These are phyloP conservation scores for Empidonax traillii DNA, from an alignment of 2,113 vertebrate species.

Conservation along the genomic window DNA sequence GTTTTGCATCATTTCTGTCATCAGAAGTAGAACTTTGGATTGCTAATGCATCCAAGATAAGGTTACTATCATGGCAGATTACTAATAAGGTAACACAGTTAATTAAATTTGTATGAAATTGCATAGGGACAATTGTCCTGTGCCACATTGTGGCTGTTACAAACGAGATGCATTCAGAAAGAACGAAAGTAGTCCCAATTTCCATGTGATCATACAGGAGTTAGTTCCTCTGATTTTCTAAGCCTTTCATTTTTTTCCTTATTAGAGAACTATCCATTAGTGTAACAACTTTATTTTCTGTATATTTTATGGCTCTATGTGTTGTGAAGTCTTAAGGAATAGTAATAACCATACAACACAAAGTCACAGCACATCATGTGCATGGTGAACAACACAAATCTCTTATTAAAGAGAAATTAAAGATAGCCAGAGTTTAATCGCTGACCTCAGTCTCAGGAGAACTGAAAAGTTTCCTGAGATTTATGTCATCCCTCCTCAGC, in stretches of 20 bases:
- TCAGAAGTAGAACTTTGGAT: neutral
- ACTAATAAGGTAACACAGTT: neutral
- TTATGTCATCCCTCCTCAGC: neutral
- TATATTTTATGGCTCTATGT: neutral
- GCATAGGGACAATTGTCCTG: neutral
- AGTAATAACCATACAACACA: neutral
- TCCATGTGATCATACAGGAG: rapidly evolving
- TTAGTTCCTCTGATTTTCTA: neutral
- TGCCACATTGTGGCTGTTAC: neutral
- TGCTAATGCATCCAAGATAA: neutral
- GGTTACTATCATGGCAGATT: neutral
- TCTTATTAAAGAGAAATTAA: neutral
- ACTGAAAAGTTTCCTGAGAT: neutral
- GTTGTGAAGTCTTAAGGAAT: neutral
- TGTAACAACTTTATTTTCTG: neutral
- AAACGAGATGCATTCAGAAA: neutral
- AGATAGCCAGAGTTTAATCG: neutral
- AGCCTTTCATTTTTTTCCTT: neutral
- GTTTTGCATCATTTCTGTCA: neutral
- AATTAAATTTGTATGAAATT: neutral
- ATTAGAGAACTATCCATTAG: neutral
- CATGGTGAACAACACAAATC: neutral
- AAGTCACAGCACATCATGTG: neutral
- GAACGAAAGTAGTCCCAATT: neutral
- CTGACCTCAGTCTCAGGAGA: neutral